A percentile compares a stretch with the other conserved stretches of the same genome.
Evolutionary conservation across 2,797 vertebrate genomes (phyloP).

Genomic region (Rhinoraja longicauda): DNA sequence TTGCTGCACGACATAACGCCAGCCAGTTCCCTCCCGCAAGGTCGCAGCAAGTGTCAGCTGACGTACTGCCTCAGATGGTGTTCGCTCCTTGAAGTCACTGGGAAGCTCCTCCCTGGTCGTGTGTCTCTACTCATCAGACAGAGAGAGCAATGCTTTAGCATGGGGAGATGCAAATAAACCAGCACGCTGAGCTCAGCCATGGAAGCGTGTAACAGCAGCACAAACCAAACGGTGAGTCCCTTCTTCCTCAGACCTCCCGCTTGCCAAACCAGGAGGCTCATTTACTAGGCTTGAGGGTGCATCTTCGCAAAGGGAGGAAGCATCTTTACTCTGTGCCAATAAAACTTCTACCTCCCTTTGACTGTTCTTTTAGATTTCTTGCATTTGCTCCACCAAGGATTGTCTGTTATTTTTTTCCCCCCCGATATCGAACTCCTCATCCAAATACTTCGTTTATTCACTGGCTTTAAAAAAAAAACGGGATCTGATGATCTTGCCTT

Average conservation of each 20-base stretch:
- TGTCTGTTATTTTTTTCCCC: background rate
- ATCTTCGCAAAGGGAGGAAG: conserved; percentile 21
- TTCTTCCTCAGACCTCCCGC: conserved; percentile 25
- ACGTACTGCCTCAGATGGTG: background rate
- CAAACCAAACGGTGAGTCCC: conserved; percentile 24
- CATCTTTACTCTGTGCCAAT: conserved; percentile 7
- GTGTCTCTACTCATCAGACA: background rate
- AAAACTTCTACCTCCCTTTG: conserved; percentile 21
- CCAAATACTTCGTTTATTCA: background rate
- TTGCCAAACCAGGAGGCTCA: conserved; percentile 18
- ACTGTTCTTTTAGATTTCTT: conserved; percentile 23
- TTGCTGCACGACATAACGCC: background rate
- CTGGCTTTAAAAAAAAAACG: background rate
- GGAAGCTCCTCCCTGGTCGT: background rate
- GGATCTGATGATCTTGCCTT: background rate
- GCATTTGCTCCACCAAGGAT: background rate
- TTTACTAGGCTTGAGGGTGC: background rate
- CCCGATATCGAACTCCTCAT: background rate
- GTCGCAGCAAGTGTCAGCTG: conserved; percentile 1
- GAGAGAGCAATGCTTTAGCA: background rate
- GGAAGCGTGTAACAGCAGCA: background rate
- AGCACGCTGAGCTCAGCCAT: background rate
- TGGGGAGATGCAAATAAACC: background rate
- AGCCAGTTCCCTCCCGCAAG: conserved; percentile 16
- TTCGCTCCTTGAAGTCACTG: background rate